phyloP scores from a whole-genome alignment of 2,113 vertebrate genomes.

The Protomyctophum bolini region DNA sequence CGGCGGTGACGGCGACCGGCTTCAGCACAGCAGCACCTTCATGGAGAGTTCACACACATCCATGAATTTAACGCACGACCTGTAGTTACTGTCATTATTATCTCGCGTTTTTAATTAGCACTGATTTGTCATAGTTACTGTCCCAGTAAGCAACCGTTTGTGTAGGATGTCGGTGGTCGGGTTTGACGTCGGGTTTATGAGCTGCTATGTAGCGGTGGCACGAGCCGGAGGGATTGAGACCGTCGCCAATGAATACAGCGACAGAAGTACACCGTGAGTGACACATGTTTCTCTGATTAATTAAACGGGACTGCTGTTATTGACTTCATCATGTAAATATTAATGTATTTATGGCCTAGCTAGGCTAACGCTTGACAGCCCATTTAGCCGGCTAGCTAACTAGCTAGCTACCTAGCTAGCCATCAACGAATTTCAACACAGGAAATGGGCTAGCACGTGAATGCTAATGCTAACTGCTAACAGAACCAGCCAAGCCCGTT shows the following conservation, averaged over 20 bases:
- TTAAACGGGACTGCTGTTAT: neutral
- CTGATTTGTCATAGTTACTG: conserved; percentile 15
- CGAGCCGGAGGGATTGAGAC: conserved; percentile 96
- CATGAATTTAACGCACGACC: conserved; percentile 39
- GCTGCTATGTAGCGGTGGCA: conserved; percentile 96
- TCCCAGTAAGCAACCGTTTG: conserved; percentile 3
- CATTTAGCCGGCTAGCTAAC: conserved; percentile 10
- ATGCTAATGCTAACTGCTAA: conserved; percentile 60
- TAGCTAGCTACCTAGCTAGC: conserved; percentile 62
- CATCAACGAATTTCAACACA: conserved; percentile 46
- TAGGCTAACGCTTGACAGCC: conserved; percentile 19
- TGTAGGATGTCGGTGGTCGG: conserved; percentile 93
- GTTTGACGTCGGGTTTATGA: conserved; percentile 93
- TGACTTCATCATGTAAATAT: neutral
- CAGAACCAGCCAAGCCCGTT: neutral
- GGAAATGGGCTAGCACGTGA: conserved; percentile 61
- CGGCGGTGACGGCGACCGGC: no score
- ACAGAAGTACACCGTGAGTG: conserved; percentile 95
- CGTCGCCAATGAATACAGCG: conserved; percentile 96
- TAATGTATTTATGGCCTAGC: neutral
- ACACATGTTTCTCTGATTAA: neutral
- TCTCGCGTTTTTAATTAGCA: conserved; percentile 14
- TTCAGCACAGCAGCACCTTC: no score
- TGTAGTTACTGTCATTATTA: conserved; percentile 22
- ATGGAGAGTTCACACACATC: conserved; percentile 12